Percentiles rank a stretch among this genome's conserved stretches.
Evolutionary conservation across 2,113 vertebrate species (phyloP).

Genomic region (Pterocles orientalis): DNA sequence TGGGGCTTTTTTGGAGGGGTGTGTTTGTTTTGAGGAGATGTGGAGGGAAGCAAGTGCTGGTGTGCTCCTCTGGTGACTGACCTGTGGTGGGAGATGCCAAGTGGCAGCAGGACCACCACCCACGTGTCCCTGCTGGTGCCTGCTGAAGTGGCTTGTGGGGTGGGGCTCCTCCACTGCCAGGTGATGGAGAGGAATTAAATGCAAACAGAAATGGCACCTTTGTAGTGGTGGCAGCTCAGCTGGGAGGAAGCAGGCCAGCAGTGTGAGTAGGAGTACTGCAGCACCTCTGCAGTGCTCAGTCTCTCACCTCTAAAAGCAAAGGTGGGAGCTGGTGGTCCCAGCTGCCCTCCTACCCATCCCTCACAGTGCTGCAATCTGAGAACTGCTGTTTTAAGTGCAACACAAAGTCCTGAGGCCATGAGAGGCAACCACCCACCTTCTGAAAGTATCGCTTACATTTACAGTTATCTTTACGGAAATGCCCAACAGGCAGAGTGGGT

Average conservation of each 20-base stretch:
- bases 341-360: neutral
- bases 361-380: neutral
- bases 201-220: neutral
- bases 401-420: neutral
- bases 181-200: neutral
- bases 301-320: neutral
- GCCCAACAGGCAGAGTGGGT: neutral
- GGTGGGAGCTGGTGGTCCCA: neutral
- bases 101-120: neutral
- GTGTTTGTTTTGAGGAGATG: neutral
- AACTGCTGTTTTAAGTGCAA: neutral
- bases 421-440: neutral
- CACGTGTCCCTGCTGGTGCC: accelerated
- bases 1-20: neutral
- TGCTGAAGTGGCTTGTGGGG: neutral
- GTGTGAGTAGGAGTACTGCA: accelerated
- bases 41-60: neutral
- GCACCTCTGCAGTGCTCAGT: neutral
- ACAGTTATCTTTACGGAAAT: neutral
- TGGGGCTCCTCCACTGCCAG: neutral
- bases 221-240: neutral
- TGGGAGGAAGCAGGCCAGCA: neutral
- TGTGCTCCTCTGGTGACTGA: neutral
- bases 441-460: neutral
- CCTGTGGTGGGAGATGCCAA: neutral